Evolutionary conservation across 1,140 invertebrate species (phyloP).

Genomic region (Ceratina japonica): DNA sequence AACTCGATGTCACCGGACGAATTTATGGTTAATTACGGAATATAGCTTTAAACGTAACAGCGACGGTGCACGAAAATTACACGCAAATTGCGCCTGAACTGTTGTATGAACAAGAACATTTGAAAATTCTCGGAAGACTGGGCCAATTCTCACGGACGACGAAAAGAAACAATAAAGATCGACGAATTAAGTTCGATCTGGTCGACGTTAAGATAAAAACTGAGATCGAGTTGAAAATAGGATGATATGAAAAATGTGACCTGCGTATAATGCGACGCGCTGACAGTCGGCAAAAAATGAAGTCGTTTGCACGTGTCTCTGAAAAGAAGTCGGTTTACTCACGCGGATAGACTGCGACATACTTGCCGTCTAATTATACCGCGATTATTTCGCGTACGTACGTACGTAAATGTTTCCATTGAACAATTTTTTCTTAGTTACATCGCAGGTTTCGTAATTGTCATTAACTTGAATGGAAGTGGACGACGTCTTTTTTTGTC

Average conservation of each 20-base stretch:
- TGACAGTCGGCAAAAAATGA: too few relatives aligned
- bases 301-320: background rate
- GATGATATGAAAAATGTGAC: too few relatives aligned
- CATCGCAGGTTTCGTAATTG: background rate
- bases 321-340: background rate
- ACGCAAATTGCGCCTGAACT: background rate
- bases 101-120: too few relatives aligned
- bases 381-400: background rate
- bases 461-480: background rate
- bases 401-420: background rate
- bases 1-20: background rate
- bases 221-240: too few relatives aligned
- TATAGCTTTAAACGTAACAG: background rate
- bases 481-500: background rate
- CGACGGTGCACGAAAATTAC: background rate
- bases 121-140: background rate
- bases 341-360: background rate
- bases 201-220: too few relatives aligned
- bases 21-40: conserved; percentile 26
- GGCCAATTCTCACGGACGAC: background rate
- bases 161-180: too few relatives aligned
- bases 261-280: too few relatives aligned
- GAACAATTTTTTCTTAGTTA: background rate
- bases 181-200: too few relatives aligned
- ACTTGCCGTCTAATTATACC: conserved; percentile 4